Conservation (phyloP, 1,140 invertebrate species). For the Goniozus legneri region DNA sequence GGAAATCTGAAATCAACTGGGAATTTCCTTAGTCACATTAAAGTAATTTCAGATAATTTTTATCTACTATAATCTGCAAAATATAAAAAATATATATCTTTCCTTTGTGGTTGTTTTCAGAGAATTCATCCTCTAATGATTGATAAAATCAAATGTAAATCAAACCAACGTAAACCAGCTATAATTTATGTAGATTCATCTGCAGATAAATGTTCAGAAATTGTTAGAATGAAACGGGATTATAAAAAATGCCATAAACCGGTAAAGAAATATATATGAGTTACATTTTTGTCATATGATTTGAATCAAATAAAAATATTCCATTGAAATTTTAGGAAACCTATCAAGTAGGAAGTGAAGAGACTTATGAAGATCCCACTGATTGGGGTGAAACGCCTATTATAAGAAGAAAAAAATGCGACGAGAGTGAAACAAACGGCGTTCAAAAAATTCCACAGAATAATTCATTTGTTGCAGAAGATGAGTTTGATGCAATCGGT, state of each 20-base stretch:
- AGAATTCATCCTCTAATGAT: constrained; percentile 48
- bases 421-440: constrained; percentile 37
- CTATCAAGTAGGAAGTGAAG: constrained; percentile 31
- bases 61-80: background rate
- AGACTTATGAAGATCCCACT: constrained; percentile 34
- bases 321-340: constrained; percentile 39
- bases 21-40: constrained; percentile 53
- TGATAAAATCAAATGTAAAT: constrained; percentile 50
- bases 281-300: constrained; percentile 1
- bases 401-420: constrained; percentile 32
- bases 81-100: background rate
- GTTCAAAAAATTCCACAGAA: constrained; percentile 37
- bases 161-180: constrained; percentile 49
- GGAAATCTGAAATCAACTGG: constrained; percentile 52
- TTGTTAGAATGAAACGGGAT: constrained; percentile 37
- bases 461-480: constrained; percentile 39
- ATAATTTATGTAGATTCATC: constrained; percentile 46
- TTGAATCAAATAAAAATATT: no score
- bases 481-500: constrained; percentile 51
- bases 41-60: constrained; percentile 35
- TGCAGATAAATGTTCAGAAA: constrained; percentile 40
- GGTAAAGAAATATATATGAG: constrained; percentile 21
- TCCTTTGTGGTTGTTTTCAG: constrained; percentile 29
- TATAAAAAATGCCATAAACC: constrained; percentile 46
- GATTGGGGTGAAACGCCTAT: constrained; percentile 40